Conservation (phyloP, 2,888 invertebrate genomes). For the Cinara cedri region DNA sequence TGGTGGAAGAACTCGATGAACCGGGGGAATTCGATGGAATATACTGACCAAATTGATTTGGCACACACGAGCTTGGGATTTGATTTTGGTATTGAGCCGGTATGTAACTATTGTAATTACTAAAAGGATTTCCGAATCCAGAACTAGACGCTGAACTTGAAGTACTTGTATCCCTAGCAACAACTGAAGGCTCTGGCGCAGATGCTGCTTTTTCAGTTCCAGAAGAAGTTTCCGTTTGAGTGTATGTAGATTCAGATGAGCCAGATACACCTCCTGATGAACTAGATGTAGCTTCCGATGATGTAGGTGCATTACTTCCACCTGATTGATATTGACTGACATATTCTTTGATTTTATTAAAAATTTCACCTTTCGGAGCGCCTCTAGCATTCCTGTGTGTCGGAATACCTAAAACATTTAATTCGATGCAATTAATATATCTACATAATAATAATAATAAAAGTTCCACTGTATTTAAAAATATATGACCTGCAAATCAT, state of each 20-base stretch:
- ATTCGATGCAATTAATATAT: too few species aligned
- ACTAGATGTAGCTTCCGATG: too few species aligned
- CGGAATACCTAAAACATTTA: not conserved
- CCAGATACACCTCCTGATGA: not conserved
- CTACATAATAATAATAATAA: too few species aligned
- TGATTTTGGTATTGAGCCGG: not conserved
- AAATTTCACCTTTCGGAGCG: too few species aligned
- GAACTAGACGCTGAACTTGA: not conserved
- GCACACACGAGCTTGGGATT: not conserved
- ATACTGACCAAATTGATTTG: not conserved
- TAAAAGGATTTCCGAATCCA: not conserved
- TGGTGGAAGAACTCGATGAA: not conserved
- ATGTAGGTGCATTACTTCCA: too few species aligned
- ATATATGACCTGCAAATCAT: too few species aligned
- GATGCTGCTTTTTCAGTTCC: not conserved
- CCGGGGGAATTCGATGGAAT: not conserved
- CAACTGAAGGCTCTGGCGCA: not conserved
- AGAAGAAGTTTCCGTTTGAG: not conserved
- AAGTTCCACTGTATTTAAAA: too few species aligned
- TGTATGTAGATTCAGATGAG: too few species aligned
- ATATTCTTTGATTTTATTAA: not conserved
- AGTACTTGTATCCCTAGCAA: not conserved
- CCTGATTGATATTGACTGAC: not conserved
- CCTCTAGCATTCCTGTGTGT: slow-evolving; percentile 26
- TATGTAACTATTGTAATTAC: not conserved